Evolutionary conservation across 2,797 vertebrate species (phyloP), one percentile per base, ranked within the genome.

Genomic region (Acropternis orthonyx): DNA sequence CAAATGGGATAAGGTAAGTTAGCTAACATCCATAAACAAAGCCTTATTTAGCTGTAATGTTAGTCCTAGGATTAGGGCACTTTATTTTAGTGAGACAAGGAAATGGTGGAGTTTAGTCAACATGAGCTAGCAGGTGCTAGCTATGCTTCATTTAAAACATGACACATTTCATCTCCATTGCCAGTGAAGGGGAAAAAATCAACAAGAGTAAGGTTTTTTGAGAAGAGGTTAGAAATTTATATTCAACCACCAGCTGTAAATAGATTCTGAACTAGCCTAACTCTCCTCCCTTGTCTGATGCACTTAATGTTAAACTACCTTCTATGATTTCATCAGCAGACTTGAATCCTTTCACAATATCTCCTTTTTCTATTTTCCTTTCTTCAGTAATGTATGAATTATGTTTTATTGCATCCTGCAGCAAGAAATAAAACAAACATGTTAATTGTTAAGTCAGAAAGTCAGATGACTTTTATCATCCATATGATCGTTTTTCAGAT

Each of bases 331-430:
- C 84, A 62, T 98, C 95, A 80, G 93, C 96, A 8, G 93, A 52
- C 43, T 94, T 77, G 87, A 98, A 98, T 75, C 92, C 97, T 68
- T 89, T 28, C 21, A 97, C 94, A 44, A 88, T 85, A 85, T 97
- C 52, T 95, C 96, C 97, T 88, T 95, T 86, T 74, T 98, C 91
- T 27, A 97, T 68, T 95, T 97, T 97, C 74, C 67, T 97, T 91
- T 97, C 95, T 77, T 34, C 19, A 79, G 61, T 43, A 59, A 97
- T 80, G 78, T 95, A 97, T 30, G 97, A 97, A 54, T 96, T 91
- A 59, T 97, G 89, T 39, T 95, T 65, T 77, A 97, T 86, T 66
- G 97, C 95, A 79, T 97, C 95, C 97, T 98, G 88, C 15, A 96
- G 85, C 9, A 76, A 76, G 66, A 43, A 51, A 11, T 28, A 80